phyloP scores from a whole-genome alignment of 2,888 invertebrate species.

The Nasonovia ribisnigri region DNA sequence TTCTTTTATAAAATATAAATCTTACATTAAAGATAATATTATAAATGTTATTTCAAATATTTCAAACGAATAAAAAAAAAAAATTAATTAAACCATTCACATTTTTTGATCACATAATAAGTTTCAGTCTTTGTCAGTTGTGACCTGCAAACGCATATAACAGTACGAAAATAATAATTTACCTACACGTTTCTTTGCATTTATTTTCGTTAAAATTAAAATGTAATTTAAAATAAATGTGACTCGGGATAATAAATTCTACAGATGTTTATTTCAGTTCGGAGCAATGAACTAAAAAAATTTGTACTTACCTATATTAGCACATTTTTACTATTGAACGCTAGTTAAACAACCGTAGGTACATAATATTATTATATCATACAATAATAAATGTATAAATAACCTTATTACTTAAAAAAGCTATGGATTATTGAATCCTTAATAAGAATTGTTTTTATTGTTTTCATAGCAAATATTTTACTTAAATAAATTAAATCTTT shows the following conservation, averaged over 20 bases:
- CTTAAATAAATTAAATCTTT: neutral
- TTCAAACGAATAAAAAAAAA: neutral
- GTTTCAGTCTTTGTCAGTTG: too few species aligned
- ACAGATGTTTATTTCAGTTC: neutral
- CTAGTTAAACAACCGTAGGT: neutral
- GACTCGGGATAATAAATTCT: neutral
- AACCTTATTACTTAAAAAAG: neutral
- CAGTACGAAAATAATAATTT: neutral
- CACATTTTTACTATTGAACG: slow-evolving; percentile 1
- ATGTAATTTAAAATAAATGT: neutral
- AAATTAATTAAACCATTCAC: neutral
- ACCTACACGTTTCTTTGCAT: neutral
- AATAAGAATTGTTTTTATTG: neutral
- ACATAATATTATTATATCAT: neutral
- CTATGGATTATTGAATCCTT: neutral
- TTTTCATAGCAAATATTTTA: neutral
- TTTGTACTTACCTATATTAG: neutral
- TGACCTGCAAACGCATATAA: too few species aligned
- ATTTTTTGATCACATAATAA: neutral
- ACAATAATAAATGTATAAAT: neutral
- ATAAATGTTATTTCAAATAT: neutral
- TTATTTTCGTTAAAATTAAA: neutral
- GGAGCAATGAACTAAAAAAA: neutral
- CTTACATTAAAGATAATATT: neutral
- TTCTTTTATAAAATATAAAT: neutral